A percentile compares a stretch with the other conserved stretches of the same genome.
Evolutionary conservation across 2,888 invertebrate species (phyloP).

Genomic region (Ormyrus rosae): DNA sequence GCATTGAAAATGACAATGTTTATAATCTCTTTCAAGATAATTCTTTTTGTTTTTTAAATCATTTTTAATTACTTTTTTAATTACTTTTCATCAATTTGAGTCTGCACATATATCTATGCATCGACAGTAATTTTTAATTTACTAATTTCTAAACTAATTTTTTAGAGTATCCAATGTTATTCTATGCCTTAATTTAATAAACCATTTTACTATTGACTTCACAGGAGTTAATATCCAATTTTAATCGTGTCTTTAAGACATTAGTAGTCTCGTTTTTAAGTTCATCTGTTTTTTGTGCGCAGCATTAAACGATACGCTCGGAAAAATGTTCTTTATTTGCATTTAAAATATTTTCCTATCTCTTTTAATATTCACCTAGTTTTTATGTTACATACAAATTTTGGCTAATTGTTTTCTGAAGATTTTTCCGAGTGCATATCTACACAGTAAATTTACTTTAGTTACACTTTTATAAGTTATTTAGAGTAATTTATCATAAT

Average conservation of each 20-base stretch:
- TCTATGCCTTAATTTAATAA: constrained; percentile 38
- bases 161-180: constrained; percentile 6
- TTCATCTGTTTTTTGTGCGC: constrained; percentile 67
- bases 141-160: constrained; percentile 14
- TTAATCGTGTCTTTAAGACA: constrained; percentile 60
- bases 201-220: constrained; percentile 70
- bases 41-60: constrained; percentile 4
- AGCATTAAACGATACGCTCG: constrained; percentile 60
- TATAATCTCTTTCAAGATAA: constrained; percentile 6
- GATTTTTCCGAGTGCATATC: constrained; percentile 40
- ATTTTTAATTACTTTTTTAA: constrained; percentile 2
- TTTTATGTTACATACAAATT: background rate
- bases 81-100: constrained; percentile 27
- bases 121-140: constrained; percentile 12
- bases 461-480: too few species aligned
- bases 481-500: background rate
- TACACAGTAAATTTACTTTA: constrained; percentile 11
- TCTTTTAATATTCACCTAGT: background rate
- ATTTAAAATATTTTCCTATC: constrained; percentile 13
- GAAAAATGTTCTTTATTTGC: constrained; percentile 38
- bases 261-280: constrained; percentile 54
- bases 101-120: constrained; percentile 8
- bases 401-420: constrained; percentile 19
- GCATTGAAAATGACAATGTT: too few species aligned
- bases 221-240: constrained; percentile 70